A percentile compares a stretch with the other conserved stretches of the same genome.
These are phyloP conservation scores for Borostomias antarcticus DNA, from an alignment of 2,797 vertebrate genomes.

Conservation along the genomic window DNA sequence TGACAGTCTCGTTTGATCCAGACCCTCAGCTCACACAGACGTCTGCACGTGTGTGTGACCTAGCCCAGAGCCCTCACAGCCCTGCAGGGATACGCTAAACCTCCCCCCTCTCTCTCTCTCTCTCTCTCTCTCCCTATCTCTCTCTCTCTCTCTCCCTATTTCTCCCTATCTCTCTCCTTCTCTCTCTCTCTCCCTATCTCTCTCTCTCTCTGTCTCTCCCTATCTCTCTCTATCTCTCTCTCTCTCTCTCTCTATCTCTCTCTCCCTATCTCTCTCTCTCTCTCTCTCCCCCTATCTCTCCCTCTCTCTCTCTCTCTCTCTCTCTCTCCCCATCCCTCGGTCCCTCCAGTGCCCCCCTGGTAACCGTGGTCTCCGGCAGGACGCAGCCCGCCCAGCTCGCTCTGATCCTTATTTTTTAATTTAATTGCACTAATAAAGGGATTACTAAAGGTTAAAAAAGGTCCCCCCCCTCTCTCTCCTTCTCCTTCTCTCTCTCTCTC, in stretches of 20 bases:
- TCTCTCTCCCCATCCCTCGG: constrained; percentile 15
- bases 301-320: constrained; percentile 13
- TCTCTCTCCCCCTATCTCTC: constrained; percentile 13
- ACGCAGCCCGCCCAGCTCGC: constrained; percentile 55
- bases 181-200: constrained; percentile 25
- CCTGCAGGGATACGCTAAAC: constrained; percentile 28
- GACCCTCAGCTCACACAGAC: constrained; percentile 45
- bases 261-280: neutral
- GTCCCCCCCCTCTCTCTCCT: too few species aligned
- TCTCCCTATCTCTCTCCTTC: constrained; percentile 15
- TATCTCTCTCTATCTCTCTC: constrained; percentile 22
- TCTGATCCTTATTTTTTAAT: too few species aligned
- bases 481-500: too few species aligned
- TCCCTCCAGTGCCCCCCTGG: constrained; percentile 38
- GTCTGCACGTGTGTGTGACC: constrained; percentile 36
- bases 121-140: constrained; percentile 8
- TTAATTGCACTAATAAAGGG: too few species aligned
- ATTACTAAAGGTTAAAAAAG: too few species aligned
- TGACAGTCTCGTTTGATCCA: constrained; percentile 52
- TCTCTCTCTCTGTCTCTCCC: neutral
- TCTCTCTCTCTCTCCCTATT: too few species aligned
- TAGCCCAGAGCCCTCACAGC: constrained; percentile 6
- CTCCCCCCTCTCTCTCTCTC: constrained; percentile 22
- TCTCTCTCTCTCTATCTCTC: neutral
- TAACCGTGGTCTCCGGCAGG: constrained; percentile 48